phyloP scores from a whole-genome alignment of 1,140 invertebrate genomes.

The Zaprionus lachaisei region DNA sequence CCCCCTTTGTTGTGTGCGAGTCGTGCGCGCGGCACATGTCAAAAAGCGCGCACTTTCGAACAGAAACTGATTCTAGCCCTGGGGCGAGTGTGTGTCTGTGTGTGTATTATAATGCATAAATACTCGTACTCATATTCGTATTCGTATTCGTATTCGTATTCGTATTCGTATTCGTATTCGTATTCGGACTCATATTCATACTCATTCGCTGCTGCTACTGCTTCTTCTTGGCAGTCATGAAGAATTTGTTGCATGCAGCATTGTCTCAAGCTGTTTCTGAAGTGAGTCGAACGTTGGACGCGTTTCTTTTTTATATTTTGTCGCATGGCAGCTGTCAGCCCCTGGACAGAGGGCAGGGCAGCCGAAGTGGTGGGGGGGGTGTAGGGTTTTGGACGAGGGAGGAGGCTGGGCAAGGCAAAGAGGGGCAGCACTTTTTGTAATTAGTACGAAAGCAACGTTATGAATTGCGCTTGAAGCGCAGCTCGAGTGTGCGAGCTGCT shows the following conservation, averaged over 20 bases:
- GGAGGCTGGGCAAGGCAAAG: background rate
- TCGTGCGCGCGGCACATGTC: slow-evolving; percentile 75
- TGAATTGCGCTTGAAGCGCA: slow-evolving; percentile 74
- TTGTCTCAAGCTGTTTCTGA: slow-evolving; percentile 79
- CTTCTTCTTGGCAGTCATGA: slow-evolving; percentile 13
- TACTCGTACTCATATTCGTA: slow-evolving; percentile 35
- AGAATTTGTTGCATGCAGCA: slow-evolving; percentile 71
- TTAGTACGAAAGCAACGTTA: slow-evolving; percentile 79
- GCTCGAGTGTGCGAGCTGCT: slow-evolving; percentile 60
- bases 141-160: background rate
- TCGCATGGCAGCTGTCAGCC: slow-evolving; percentile 50
- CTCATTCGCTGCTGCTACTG: background rate
- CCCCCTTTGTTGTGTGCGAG: slow-evolving; percentile 13
- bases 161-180: background rate
- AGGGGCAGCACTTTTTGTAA: slow-evolving; percentile 72
- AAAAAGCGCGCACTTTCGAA: slow-evolving; percentile 62
- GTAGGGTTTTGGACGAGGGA: too few relatives aligned
- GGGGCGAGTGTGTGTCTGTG: slow-evolving; percentile 31
- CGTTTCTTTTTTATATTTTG: slow-evolving; percentile 22
- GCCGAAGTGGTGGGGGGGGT: background rate
- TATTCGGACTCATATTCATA: slow-evolving; percentile 18
- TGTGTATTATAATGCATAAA: slow-evolving; percentile 52
- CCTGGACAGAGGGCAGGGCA: slow-evolving; percentile 18
- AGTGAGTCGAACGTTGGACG: slow-evolving; percentile 61
- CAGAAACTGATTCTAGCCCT: slow-evolving; percentile 42